phyloP scores from a whole-genome alignment of 1,140 invertebrate species.

The Choristoneura fumiferana region DNA sequence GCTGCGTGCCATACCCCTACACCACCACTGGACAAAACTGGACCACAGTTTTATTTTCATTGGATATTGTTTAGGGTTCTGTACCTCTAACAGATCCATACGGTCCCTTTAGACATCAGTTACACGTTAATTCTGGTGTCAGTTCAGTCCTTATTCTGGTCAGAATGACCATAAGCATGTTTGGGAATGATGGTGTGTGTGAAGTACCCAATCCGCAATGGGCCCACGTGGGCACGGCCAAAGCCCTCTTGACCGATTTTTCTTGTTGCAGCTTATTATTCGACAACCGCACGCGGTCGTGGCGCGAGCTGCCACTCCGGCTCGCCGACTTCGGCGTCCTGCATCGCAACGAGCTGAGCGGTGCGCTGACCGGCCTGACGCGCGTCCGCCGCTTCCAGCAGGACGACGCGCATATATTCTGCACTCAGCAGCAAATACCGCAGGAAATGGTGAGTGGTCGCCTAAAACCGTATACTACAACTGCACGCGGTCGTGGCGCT shows the following conservation, averaged over 20 bases:
- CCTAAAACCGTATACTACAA: no score
- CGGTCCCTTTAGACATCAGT: no score
- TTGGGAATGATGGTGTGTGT: not conserved
- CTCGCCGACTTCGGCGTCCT: slow-evolving; percentile 99
- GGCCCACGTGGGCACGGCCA: no score
- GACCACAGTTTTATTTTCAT: no score
- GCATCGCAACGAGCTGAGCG: slow-evolving; percentile 97
- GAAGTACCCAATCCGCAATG: no score
- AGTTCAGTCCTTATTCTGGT: no score
- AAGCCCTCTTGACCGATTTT: no score
- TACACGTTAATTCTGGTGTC: no score
- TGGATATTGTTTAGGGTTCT: no score
- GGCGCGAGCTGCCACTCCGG: slow-evolving; percentile 96
- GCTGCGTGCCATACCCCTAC: no score
- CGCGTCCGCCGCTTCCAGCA: slow-evolving; percentile 98
- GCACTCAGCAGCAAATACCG: slow-evolving; percentile 92
- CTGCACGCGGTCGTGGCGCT: slow-evolving; percentile 93
- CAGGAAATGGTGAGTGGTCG: slow-evolving; percentile 83
- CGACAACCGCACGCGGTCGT: slow-evolving; percentile 91
- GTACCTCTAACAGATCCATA: no score
- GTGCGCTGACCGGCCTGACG: slow-evolving; percentile 96
- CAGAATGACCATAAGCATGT: not conserved
- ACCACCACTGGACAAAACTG: no score
- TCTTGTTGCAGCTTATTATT: slow-evolving; percentile 93
- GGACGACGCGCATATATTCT: slow-evolving; percentile 99